Base-by-base conservation (phyloP, 2,888 invertebrate species). In the Dione vanillae region DNA sequence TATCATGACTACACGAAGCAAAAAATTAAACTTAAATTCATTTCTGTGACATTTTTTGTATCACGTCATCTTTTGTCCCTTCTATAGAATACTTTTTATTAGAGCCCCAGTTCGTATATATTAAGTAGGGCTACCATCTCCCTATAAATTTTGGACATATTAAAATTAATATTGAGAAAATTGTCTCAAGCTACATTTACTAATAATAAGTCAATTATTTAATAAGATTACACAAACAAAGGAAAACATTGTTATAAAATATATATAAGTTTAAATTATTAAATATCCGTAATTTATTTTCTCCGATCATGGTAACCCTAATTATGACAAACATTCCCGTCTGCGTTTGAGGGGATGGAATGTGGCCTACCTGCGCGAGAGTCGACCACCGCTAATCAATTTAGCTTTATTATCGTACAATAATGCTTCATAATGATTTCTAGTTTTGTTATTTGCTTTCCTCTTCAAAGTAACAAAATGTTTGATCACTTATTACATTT, bases 351-450 rank as follows among this genome's bases (percentile, higher is more conserved):
- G 78, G 69, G 76, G 77, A 80, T 79, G 91, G 92, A 92, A 91
- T 92, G 93, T 87, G 87, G 90, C 84, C 90, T 91, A 92, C 93
- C 92, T 91, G 92, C 88, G 85, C 85, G 84, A 85, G 90, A 69
- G 68, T 64, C 68, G 62, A 86, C 88, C 89, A 86, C 89, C 87
- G 88, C 91, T 92, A 92, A 93, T 93, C 93, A 92, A 92, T 91
- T 92, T 92, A 92, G 85, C 90, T 89, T 91, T 91, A 92, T 92
- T 92, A 92, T 89, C 88, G 87, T 86, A 84, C 87, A 87, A 91
- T 89, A 90, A 90, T 88, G 88, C 88, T 91, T 91, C 88, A 91
- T 92, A 91, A 91, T 86, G 80, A 84, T 83, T 85, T 77, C 75
- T 86, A 87, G 83, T 87, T 88, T 86, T 88, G 86, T 86, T 87